Evolutionary conservation across 1,140 invertebrate species (phyloP).

Genomic region (Heliothis subflexa): DNA sequence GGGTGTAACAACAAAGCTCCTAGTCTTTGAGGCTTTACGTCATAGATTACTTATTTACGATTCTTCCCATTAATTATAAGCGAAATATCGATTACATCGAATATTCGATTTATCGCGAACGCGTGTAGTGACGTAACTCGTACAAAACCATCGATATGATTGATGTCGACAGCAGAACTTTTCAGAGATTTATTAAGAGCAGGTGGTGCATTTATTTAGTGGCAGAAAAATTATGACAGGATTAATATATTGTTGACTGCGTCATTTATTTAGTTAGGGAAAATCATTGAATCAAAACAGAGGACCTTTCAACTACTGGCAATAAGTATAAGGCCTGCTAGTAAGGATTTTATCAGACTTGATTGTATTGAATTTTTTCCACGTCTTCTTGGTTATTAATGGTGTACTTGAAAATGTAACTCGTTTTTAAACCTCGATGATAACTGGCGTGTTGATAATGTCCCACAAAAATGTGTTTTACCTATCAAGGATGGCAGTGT

Average conservation of each 20-base stretch:
- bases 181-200: constrained; percentile 12
- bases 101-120: constrained; percentile 3
- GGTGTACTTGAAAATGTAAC: no score
- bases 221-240: not conserved
- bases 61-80: not conserved
- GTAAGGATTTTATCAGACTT: no score
- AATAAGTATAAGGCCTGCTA: no score
- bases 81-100: not conserved
- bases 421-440: no score
- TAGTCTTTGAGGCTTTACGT: no score
- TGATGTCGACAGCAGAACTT: constrained; percentile 24
- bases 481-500: not conserved
- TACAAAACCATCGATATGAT: constrained; percentile 12
- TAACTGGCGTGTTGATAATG: no score
- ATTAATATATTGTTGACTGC: not conserved
- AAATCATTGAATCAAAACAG: no score
- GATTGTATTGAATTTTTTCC: no score
- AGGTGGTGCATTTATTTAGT: not conserved
- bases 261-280: no score
- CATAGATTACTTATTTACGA: constrained; percentile 1
- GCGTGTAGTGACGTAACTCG: not conserved
- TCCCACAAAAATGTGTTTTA: not conserved
- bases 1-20: no score
- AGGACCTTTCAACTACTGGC: no score
- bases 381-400: no score